Evolutionary conservation across 2,113 vertebrate genomes (phyloP).

Genomic region (Poicephalus gulielmi): DNA sequence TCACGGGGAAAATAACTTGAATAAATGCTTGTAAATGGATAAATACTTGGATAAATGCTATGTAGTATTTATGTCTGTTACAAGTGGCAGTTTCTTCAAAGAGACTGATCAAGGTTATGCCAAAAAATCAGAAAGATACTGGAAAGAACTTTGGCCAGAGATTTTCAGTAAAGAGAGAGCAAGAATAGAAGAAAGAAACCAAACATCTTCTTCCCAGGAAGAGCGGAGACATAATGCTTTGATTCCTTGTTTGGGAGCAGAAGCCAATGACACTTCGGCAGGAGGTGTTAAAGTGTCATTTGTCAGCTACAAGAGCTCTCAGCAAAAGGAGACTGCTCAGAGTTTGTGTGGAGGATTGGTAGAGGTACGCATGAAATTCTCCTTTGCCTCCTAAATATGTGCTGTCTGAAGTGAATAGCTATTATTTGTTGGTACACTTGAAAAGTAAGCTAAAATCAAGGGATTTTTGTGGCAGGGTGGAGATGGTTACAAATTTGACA

Average conservation of each 20-base stretch:
- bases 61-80: not conserved
- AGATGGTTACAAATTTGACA: not conserved
- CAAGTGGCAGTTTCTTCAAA: not conserved
- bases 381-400: not conserved
- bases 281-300: not conserved
- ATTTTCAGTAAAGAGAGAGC: not conserved
- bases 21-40: not conserved
- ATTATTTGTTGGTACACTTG: not conserved
- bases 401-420: not conserved
- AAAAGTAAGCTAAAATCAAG: not conserved
- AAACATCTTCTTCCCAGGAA: not conserved
- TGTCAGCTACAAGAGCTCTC: not conserved
- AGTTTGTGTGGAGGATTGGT: not conserved
- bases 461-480: not conserved
- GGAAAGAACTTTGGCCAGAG: not conserved
- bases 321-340: not conserved
- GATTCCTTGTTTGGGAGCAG: not conserved
- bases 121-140: not conserved
- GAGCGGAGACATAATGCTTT: not conserved
- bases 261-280: not conserved
- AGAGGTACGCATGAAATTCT: not conserved
- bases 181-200: not conserved
- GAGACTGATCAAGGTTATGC: not conserved
- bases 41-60: not conserved
- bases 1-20: not conserved